Conservation (phyloP, 1,140 invertebrate genomes). For the Macrotrachela quadricornifera region DNA sequence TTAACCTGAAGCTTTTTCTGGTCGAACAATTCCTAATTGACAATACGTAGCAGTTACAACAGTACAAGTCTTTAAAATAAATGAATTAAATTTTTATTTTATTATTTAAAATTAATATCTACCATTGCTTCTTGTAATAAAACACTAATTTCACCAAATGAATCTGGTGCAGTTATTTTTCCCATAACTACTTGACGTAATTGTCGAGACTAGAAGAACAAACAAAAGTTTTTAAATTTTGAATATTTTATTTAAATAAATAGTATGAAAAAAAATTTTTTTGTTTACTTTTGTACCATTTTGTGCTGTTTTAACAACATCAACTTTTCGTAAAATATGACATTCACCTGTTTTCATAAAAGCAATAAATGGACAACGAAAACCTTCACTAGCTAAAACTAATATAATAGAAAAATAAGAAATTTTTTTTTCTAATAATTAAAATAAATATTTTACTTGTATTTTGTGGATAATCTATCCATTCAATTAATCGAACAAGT, state of each 20-base stretch:
- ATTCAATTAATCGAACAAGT: conserved; percentile 23
- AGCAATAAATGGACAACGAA: conserved; percentile 24
- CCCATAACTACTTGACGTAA: conserved; percentile 24
- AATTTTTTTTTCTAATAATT: no score
- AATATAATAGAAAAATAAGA: neutral
- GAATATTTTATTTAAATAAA: no score
- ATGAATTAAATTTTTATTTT: no score
- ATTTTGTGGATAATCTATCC: conserved; percentile 22
- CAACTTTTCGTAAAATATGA: conserved; percentile 24
- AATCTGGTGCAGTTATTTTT: conserved; percentile 18
- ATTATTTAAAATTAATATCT: conserved; percentile 13
- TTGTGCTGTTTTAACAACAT: conserved; percentile 15
- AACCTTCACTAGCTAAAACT: conserved; percentile 27
- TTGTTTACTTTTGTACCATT: conserved; percentile 7
- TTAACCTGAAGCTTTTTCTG: neutral
- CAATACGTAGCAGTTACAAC: neutral
- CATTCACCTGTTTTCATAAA: conserved; percentile 27
- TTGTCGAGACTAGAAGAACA: neutral
- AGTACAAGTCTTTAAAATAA: neutral
- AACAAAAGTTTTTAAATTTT: no score
- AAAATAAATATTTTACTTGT: conserved; percentile 16
- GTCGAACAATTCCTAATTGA: no score
- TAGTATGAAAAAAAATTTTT: no score
- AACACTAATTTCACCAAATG: conserved; percentile 26
- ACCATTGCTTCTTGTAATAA: conserved; percentile 23